These are phyloP conservation scores for Odontomachus brunneus DNA, from an alignment of 1,140 invertebrate genomes.

Conservation along the genomic window DNA sequence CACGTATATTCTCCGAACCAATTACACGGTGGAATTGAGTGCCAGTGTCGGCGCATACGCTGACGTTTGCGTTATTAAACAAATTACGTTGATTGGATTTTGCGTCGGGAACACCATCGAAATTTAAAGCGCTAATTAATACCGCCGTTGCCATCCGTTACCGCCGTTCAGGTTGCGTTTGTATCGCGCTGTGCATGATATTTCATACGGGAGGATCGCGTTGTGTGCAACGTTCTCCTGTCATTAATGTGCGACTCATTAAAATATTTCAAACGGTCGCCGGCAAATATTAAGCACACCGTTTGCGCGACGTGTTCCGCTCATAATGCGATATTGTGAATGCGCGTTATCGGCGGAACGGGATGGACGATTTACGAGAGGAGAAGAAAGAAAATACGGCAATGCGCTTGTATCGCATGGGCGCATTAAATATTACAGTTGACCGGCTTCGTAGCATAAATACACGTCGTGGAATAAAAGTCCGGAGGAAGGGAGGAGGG, in stretches of 20 bases:
- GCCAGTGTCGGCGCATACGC: not conserved
- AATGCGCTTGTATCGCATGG: not conserved
- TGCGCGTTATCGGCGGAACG: not conserved
- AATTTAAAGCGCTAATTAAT: constrained; percentile 42
- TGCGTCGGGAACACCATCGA: constrained; percentile 4
- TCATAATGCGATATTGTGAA: too few species aligned
- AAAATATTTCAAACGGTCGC: not conserved
- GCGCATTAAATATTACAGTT: not conserved
- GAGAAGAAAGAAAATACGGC: not conserved
- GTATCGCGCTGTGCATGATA: not conserved
- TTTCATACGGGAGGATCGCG: too few species aligned
- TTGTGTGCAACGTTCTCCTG: not conserved
- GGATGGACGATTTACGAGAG: not conserved
- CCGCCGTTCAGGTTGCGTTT: not conserved
- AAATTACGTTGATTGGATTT: constrained; percentile 43
- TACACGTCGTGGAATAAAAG: constrained; percentile 10
- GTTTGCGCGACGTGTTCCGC: too few species aligned
- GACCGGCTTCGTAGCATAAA: not conserved
- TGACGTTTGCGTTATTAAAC: constrained; percentile 37
- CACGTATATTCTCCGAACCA: not conserved
- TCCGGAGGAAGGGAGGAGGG: not conserved
- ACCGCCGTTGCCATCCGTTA: constrained; percentile 1
- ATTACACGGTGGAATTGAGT: constrained; percentile 18
- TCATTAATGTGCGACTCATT: not conserved
- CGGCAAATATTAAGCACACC: too few species aligned